A percentile compares a stretch with the other conserved stretches of the same genome.
Evolutionary conservation across 2,113 vertebrate species (phyloP).

Genomic region (Austrofundulus limnaeus): DNA sequence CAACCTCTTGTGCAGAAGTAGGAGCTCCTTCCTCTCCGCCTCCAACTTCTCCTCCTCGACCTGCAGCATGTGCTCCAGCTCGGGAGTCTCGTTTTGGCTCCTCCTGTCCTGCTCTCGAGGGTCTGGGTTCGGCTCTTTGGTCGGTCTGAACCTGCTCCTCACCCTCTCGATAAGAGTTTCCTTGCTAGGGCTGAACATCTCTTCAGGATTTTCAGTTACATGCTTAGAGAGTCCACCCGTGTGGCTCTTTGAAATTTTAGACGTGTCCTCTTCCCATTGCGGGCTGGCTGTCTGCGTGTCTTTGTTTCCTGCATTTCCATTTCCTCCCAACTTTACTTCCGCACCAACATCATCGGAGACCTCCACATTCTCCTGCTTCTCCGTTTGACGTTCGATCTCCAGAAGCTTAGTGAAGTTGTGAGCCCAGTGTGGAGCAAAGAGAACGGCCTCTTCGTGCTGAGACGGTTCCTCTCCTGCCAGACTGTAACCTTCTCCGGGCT

Average conservation of each 20-base stretch:
- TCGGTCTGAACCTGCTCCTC: slow-evolving; percentile 47
- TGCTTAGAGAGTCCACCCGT: slow-evolving; percentile 21
- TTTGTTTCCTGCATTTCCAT: slow-evolving; percentile 5
- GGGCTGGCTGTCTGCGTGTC: slow-evolving; percentile 44
- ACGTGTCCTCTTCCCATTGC: slow-evolving; percentile 38
- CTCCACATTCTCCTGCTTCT: slow-evolving; percentile 20
- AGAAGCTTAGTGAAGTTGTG: slow-evolving; percentile 53
- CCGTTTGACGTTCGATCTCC: slow-evolving; percentile 34
- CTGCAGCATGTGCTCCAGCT: slow-evolving; percentile 51
- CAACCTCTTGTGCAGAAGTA: slow-evolving; percentile 70
- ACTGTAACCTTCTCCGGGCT: slow-evolving; percentile 50
- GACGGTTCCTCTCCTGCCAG: slow-evolving; percentile 27
- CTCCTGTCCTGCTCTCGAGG: slow-evolving; percentile 27
- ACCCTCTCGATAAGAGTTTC: slow-evolving; percentile 29
- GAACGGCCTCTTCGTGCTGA: slow-evolving; percentile 33
- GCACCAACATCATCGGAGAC: slow-evolving; percentile 18
- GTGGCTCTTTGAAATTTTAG: slow-evolving; percentile 42
- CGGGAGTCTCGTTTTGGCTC: slow-evolving; percentile 66
- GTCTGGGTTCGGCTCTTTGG: slow-evolving; percentile 70
- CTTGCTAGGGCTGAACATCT: slow-evolving; percentile 26
- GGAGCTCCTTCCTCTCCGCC: slow-evolving; percentile 70
- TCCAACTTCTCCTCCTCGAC: slow-evolving; percentile 59
- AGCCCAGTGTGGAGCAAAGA: slow-evolving; percentile 60
- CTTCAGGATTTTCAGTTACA: slow-evolving; percentile 43
- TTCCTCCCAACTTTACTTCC: slow-evolving; percentile 26